These are phyloP conservation scores for Pachypanchax playfairii DNA, from an alignment of 2,113 vertebrate species.

Conservation along the genomic window DNA sequence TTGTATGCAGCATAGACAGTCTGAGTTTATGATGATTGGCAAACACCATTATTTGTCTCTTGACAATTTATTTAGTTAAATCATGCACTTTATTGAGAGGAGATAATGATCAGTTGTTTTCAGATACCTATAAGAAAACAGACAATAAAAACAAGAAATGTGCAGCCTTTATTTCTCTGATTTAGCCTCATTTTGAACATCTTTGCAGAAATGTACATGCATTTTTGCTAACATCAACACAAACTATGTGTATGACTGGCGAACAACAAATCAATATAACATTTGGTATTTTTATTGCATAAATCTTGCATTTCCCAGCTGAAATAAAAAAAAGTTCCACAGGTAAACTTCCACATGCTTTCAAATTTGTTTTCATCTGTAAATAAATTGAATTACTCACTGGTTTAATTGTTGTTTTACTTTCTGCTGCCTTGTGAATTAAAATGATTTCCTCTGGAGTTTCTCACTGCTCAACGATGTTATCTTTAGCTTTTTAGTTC, in stretches of 20 bases:
- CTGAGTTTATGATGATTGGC: conserved; percentile 28
- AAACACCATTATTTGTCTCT: conserved; percentile 20
- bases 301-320: too few species aligned
- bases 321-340: too few species aligned
- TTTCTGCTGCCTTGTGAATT: too few species aligned
- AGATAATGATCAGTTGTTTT: conserved; percentile 35
- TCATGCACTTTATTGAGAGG: conserved; percentile 24
- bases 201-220: conserved; percentile 6
- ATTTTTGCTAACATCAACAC: background rate
- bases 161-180: background rate
- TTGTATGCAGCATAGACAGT: conserved; percentile 15
- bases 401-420: too few species aligned
- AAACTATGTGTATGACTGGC: background rate
- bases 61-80: conserved; percentile 1
- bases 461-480: conserved; percentile 35
- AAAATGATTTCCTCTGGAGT: too few species aligned
- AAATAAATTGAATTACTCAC: too few species aligned
- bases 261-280: background rate
- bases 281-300: too few species aligned
- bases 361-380: too few species aligned
- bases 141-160: background rate
- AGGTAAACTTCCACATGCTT: too few species aligned
- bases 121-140: background rate
- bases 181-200: background rate
- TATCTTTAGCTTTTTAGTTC: too few species aligned